Evolutionary conservation across 2,113 vertebrate genomes (phyloP), one percentile per base, ranked within the genome.

Genomic region (Todiramphus chloris): DNA sequence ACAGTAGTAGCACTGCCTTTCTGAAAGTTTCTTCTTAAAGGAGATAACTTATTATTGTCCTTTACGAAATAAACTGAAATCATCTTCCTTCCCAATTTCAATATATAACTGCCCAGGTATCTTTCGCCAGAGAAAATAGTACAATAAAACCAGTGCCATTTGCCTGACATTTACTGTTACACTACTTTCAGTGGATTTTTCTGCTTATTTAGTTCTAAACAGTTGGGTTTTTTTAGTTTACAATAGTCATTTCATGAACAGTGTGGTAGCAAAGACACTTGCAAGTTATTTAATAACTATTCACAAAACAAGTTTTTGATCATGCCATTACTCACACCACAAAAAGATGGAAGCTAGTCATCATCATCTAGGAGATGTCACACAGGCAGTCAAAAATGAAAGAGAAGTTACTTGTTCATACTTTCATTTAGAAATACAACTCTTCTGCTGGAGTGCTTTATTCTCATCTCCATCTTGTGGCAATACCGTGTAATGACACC

Each of bases 381-480:
- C 48, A 48, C 3, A 59, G 14, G 25, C 2, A 5, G 83, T 17
- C 28, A 66, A 31, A 60, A 81, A 80, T 5, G 11, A 63, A 63
- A 76, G 10, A 21, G 31, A 55, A 87, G 3, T 6, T 25, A 62
- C 60, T n/a, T 69, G 10, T 11, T 78, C 19, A 31, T 35, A 23
- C 3, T 66, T 51, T 43, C 7, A 30, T 48, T 39, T 39, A 63
- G 15, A 84, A 90, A 60, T 21, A 53, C 2, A 17, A 44, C 24
- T 25, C 8, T 51, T 24, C 21, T 2, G 12, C 7, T 53, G 18
- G 16, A 46, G 16, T 63, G 30, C 30, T 48, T 81, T 69, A 23
- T 56, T 89, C n/a, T 76, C 17, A 63, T 17, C 91, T 63, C 95
- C 94, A 95, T 66, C 95, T 87, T 48, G 81, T 94, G 95, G 89